A percentile compares a stretch with the other conserved stretches of the same genome.
Conservation (phyloP, 35 echinoderm and acorn worm genomes). For the Apostichopus japonicus region DNA sequence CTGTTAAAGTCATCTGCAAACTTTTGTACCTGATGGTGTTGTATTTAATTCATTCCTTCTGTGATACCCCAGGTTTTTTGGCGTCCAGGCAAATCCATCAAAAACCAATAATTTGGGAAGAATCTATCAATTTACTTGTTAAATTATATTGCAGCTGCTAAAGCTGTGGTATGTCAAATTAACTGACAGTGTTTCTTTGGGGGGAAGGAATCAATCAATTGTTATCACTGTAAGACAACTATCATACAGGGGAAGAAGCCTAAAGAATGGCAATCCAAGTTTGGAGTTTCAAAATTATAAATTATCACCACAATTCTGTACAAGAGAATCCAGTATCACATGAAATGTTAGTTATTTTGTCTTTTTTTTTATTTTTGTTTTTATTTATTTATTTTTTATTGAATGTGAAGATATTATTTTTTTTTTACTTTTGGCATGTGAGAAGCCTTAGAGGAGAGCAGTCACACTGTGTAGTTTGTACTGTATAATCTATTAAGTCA, state of each 20-base stretch:
- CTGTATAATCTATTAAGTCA: too few species aligned
- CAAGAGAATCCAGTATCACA: not conserved
- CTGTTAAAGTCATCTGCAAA: not conserved
- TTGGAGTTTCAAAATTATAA: not conserved
- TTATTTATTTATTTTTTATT: too few species aligned
- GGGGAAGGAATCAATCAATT: not conserved
- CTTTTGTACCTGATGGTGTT: not conserved
- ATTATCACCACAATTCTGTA: not conserved
- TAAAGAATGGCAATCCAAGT: not conserved
- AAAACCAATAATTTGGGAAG: conserved; percentile 2
- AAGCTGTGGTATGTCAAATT: not conserved
- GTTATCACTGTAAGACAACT: not conserved
- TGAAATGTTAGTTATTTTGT: not conserved
- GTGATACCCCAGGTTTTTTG: not conserved
- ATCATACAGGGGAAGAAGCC: not conserved
- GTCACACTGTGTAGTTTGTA: too few species aligned
- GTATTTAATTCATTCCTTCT: not conserved
- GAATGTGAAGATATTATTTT: too few species aligned
- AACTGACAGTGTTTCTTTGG: not conserved
- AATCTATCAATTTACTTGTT: not conserved
- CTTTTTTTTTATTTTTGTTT: not conserved
- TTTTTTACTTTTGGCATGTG: too few species aligned
- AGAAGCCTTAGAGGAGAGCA: too few species aligned
- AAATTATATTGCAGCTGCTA: not conserved
- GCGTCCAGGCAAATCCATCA: not conserved